These are phyloP conservation scores for Typhlomys cinereus DNA, from an alignment of 2,113 vertebrate genomes.

Conservation along the genomic window DNA sequence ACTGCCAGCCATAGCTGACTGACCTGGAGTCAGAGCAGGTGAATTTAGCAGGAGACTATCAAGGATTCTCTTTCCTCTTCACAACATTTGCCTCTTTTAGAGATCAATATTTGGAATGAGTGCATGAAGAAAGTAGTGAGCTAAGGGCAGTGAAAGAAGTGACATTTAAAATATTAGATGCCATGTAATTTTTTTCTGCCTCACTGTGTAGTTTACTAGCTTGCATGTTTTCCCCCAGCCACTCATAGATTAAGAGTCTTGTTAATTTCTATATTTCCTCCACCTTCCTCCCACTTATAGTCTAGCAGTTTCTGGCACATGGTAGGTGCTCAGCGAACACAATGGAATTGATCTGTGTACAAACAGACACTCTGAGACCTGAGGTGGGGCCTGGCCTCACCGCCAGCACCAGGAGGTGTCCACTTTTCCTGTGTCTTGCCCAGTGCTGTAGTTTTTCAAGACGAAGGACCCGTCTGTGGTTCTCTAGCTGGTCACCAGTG, in stretches of 20 bases:
- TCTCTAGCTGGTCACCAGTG: background rate
- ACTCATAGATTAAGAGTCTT: slow-evolving; percentile 38
- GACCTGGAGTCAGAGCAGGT: slow-evolving; percentile 59
- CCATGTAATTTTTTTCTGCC: slow-evolving; percentile 42
- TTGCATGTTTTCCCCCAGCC: slow-evolving; percentile 28
- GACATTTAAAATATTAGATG: slow-evolving; percentile 1
- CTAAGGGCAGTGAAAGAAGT: background rate
- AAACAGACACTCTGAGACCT: background rate
- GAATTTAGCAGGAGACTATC: background rate
- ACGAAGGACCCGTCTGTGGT: slow-evolving; percentile 21
- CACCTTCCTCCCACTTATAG: background rate
- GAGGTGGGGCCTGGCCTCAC: slow-evolving; percentile 62
- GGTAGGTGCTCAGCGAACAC: background rate
- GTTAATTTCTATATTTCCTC: slow-evolving; percentile 32
- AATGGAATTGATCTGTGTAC: slow-evolving; percentile 2
- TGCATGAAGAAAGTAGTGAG: background rate
- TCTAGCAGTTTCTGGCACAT: slow-evolving; percentile 11
- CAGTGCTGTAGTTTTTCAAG: slow-evolving; percentile 75
- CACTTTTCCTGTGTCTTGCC: slow-evolving; percentile 63
- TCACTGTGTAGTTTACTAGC: slow-evolving; percentile 35
- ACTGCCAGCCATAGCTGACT: slow-evolving; percentile 75
- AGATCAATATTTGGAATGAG: slow-evolving; percentile 10
- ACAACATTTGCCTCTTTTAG: background rate
- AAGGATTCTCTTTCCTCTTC: background rate
- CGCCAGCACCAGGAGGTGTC: slow-evolving; percentile 69